Evolutionary conservation across 1,140 invertebrate species (phyloP).

Genomic region (Radopholus similis): DNA sequence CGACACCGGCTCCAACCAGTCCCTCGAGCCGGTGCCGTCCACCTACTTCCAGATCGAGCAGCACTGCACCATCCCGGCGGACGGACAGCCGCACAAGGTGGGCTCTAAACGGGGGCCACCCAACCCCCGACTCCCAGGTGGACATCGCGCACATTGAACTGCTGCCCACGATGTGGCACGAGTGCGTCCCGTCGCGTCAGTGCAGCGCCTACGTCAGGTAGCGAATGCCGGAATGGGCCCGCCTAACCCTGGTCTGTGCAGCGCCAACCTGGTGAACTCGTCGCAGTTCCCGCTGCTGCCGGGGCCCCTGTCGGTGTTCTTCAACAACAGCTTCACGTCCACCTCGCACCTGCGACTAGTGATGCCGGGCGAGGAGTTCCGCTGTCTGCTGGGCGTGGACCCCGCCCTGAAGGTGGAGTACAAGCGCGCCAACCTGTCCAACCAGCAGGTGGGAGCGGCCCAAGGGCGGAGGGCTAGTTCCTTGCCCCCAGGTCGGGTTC

Average conservation of each 20-base stretch:
- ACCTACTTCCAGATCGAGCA: slow-evolving; percentile 16
- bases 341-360: slow-evolving; percentile 62
- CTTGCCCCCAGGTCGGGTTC: slow-evolving; percentile 42
- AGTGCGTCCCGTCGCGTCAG: slow-evolving; percentile 60
- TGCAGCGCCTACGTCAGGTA: slow-evolving; percentile 59
- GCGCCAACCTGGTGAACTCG: slow-evolving; percentile 26
- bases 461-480: neutral
- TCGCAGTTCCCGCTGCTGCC: slow-evolving; percentile 60
- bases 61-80: slow-evolving; percentile 10
- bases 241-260: neutral
- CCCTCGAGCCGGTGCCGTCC: neutral
- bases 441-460: slow-evolving; percentile 32
- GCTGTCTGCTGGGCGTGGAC: slow-evolving; percentile 62
- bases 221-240: neutral
- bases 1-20: neutral
- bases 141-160: slow-evolving; percentile 57
- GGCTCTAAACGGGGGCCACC: neutral
- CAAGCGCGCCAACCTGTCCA: slow-evolving; percentile 59
- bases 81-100: slow-evolving; percentile 17
- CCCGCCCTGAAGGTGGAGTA: slow-evolving; percentile 61
- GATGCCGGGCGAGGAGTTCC: slow-evolving; percentile 62
- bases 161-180: slow-evolving; percentile 60
- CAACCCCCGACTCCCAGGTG: neutral
- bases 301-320: slow-evolving; percentile 62
- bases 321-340: slow-evolving; percentile 63